A percentile compares a stretch with the other conserved stretches of the same genome.
These are phyloP conservation scores for Lasioglossum zephyrum DNA, from an alignment of 2,888 invertebrate species.

Conservation along the genomic window DNA sequence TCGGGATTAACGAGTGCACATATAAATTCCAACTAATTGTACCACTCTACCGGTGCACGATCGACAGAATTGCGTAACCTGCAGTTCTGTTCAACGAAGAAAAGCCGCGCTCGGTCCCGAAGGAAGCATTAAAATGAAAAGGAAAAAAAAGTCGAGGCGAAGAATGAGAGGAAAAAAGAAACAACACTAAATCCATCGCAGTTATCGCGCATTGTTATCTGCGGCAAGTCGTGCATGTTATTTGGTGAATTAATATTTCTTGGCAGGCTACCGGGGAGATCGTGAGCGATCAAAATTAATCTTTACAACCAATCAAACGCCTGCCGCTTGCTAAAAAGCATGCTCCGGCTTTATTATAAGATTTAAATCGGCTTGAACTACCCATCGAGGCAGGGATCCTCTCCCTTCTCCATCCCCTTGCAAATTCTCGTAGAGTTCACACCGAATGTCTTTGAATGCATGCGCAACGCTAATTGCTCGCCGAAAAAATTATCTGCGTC, in stretches of 20 bases:
- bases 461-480: conserved; percentile 24
- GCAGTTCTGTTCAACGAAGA: neutral
- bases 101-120: neutral
- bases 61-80: conserved; percentile 18
- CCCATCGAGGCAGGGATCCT: conserved; percentile 1
- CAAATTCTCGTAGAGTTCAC: conserved; percentile 1
- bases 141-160: neutral
- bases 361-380: conserved; percentile 39
- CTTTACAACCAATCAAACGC: conserved; percentile 59
- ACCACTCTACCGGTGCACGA: neutral
- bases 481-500: conserved; percentile 33
- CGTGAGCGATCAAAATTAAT: conserved; percentile 53
- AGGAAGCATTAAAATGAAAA: conserved; percentile 13
- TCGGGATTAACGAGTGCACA: neutral
- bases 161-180: neutral
- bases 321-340: conserved; percentile 34
- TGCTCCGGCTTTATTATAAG: conserved; percentile 48
- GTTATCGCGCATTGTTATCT: conserved; percentile 41
- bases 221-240: conserved; percentile 35
- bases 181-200: conserved; percentile 32
- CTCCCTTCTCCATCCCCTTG: neutral
- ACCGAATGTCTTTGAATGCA: conserved; percentile 13
- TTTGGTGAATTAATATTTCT: conserved; percentile 56
- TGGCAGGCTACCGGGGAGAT: conserved; percentile 30
- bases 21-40: conserved; percentile 16